A percentile compares a stretch with the other conserved stretches of the same genome.
Evolutionary conservation across 2,888 invertebrate genomes (phyloP).

Genomic region (Eupithecia insigniata): DNA sequence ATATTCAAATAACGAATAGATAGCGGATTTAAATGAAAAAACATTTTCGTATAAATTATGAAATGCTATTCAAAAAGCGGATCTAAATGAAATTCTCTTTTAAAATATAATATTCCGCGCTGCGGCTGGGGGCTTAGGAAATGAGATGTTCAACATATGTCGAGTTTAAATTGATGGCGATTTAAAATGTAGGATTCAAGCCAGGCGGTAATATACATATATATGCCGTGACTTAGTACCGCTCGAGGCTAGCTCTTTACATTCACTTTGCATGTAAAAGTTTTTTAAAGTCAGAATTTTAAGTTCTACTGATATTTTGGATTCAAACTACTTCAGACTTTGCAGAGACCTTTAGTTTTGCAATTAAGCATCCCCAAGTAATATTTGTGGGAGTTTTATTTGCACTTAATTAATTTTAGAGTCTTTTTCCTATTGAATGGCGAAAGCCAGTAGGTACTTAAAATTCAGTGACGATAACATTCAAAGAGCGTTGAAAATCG

Average conservation of each 20-base stretch:
- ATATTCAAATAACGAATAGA: no score
- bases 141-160: conserved; percentile 29
- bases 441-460: background rate
- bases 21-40: background rate
- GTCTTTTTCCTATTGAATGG: background rate
- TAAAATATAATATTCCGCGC: conserved; percentile 8
- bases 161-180: conserved; percentile 19
- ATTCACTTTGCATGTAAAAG: background rate
- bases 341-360: background rate
- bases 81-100: conserved; percentile 18
- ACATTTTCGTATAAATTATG: background rate
- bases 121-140: conserved; percentile 17
- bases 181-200: conserved; percentile 26
- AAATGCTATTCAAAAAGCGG: background rate
- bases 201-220: background rate
- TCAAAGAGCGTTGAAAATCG: background rate
- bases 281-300: background rate
- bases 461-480: background rate
- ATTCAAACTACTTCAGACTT: background rate
- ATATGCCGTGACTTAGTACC: background rate
- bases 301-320: background rate
- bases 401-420: background rate
- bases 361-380: background rate
- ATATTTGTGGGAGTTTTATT: background rate
- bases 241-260: background rate